Evolutionary conservation across 2,888 invertebrate genomes (phyloP), one percentile per base, ranked within the genome.

Genomic region (Sinhomidia bicolor): DNA sequence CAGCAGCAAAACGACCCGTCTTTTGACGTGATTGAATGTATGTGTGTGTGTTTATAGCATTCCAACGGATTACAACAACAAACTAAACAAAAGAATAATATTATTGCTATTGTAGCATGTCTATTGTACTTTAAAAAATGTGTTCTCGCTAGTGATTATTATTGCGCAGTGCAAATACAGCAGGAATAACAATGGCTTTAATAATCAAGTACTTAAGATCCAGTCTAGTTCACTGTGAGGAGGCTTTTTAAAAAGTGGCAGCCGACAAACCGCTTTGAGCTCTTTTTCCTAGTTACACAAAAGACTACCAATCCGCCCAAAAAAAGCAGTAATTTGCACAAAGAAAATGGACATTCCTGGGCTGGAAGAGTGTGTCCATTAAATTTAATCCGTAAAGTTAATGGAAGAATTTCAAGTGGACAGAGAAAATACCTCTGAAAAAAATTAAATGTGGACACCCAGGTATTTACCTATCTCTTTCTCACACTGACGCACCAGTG

Each of bases 231-330:
- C 12, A 26, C 60, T 26, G 26, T 60, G 26, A 26, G n/a, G n/a
- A n/a, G 60, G 32, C 32, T 26, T 62, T 47, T 7, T 12, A 51
- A 4, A 65, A n/a, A 26, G 20, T 60, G 26, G 62, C 62, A 65
- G 62, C 62, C 62, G 62, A 65, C 51, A 76, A 47, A 74, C 71
- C 23, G 71, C 47, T 47, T 76, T 26, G n/a, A n/a, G 36, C 51
- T 47, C 26, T 47, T 76, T 76, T 74, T 17, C 23, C 0, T 2
- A 17, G 44, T 26, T 44, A 12, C 41, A 41, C 71, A 41, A 44
- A 2, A 26, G 57, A 32, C 29, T 32, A 6, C n/a, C 44, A 74
- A 76, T 51, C 47, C 29, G 26, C 23, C 76, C 47, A 1, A 76
- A 47, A 65, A 65, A 32, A n/a, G 32, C 32, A n/a, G 62, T 60